phyloP scores from a whole-genome alignment of 2,797 vertebrate genomes.

The Mus minutoides region DNA sequence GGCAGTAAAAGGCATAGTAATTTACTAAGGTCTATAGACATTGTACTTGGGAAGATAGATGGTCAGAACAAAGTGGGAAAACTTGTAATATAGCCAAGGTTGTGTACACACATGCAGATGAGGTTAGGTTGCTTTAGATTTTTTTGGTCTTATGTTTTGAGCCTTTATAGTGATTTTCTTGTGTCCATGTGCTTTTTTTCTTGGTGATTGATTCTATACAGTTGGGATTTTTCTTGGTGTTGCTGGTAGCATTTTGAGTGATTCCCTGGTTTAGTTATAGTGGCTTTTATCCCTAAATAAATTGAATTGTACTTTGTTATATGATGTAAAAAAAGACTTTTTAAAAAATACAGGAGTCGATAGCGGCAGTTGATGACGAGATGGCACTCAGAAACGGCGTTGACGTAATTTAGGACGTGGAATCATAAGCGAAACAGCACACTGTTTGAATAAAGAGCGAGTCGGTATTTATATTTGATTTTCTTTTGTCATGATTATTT shows the following conservation, averaged over 20 bases:
- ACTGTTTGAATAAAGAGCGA: conserved; percentile 89
- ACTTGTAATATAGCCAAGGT: conserved; percentile 46
- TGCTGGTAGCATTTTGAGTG: conserved; percentile 81
- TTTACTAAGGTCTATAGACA: not conserved
- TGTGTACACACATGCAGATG: conserved; percentile 18
- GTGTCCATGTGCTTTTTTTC: conserved; percentile 75
- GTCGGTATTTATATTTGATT: conserved; percentile 88
- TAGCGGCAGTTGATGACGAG: conserved; percentile 89
- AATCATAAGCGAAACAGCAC: conserved; percentile 87
- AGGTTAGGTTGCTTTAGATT: conserved; percentile 69
- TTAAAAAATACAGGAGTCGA: conserved; percentile 87
- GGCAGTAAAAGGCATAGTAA: not conserved
- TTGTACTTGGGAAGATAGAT: conserved; percentile 66
- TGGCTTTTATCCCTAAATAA: conserved; percentile 85
- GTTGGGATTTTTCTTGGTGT: conserved; percentile 83
- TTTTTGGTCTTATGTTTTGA: conserved; percentile 70
- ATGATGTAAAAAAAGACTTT: conserved; percentile 88
- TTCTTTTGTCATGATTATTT: conserved; percentile 87
- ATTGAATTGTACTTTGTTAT: conserved; percentile 88
- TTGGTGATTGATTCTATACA: conserved; percentile 73
- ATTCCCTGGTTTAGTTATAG: conserved; percentile 85
- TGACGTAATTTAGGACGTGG: conserved; percentile 88
- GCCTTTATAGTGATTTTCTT: conserved; percentile 61
- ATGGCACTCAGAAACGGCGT: conserved; percentile 87
- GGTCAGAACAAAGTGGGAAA: conserved; percentile 77